These are phyloP conservation scores for Leucophenga maculata DNA, from an alignment of 2,888 invertebrate species.

Conservation along the genomic window DNA sequence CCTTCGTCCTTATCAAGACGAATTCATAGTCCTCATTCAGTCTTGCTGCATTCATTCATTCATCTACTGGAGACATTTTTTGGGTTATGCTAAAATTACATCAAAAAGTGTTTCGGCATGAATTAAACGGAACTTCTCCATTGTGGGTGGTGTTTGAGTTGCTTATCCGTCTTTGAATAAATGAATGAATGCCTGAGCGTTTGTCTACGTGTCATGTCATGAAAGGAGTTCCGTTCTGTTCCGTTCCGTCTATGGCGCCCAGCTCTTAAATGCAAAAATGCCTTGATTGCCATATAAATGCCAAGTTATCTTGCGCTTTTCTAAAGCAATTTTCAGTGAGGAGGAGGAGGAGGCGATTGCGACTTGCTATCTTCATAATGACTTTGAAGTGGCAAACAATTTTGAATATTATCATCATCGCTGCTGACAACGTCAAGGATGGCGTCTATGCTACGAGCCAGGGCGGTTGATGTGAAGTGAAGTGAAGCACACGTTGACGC, in stretches of 20 bases:
- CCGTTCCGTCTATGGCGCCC: conserved; percentile 22
- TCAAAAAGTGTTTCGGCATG: conserved; percentile 51
- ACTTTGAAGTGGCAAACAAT: conserved; percentile 39
- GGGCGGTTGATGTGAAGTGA: no score
- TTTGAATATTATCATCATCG: conserved; percentile 44
- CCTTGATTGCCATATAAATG: conserved; percentile 53
- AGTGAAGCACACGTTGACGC: no score
- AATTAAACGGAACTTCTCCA: conserved; percentile 19
- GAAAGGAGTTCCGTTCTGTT: conserved; percentile 29
- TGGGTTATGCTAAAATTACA: conserved; percentile 64
- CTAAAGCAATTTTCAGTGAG: neutral
- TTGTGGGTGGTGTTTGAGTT: neutral
- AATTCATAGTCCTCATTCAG: conserved; percentile 45
- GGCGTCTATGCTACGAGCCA: no score
- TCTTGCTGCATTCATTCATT: neutral
- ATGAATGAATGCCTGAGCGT: conserved; percentile 44
- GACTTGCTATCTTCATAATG: conserved; percentile 25
- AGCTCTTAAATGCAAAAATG: conserved; percentile 46
- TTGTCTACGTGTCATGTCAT: conserved; percentile 18
- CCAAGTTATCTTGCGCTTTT: conserved; percentile 38
- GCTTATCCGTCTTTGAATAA: conserved; percentile 16
- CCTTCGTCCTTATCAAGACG: conserved; percentile 44
- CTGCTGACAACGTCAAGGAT: neutral
- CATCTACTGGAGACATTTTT: conserved; percentile 48
- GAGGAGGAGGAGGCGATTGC: neutral